These are phyloP conservation scores for Hemistola chrysoprasaria DNA, from an alignment of 2,888 invertebrate species.

Conservation along the genomic window DNA sequence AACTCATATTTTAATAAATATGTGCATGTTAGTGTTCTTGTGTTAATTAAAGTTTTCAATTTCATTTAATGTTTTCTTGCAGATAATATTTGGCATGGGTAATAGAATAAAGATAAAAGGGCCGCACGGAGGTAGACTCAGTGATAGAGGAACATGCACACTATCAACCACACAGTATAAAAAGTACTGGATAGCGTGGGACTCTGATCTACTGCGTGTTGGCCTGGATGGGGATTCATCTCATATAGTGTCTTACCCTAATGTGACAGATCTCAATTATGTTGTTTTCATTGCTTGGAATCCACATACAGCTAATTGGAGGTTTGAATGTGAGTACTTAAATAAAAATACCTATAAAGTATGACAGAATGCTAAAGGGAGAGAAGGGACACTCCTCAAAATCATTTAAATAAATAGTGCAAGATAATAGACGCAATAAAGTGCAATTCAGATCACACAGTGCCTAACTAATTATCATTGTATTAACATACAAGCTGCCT, in stretches of 20 bases:
- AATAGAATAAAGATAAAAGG: slow-evolving; percentile 37
- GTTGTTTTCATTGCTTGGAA: slow-evolving; percentile 39
- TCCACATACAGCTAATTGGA: slow-evolving; percentile 38
- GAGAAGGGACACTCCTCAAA: too few species aligned
- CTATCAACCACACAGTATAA: slow-evolving; percentile 50
- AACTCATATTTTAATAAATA: too few species aligned
- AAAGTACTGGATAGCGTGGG: slow-evolving; percentile 78
- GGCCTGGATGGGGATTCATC: slow-evolving; percentile 9
- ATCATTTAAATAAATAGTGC: too few species aligned
- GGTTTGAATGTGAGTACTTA: slow-evolving; percentile 50
- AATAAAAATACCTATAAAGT: too few species aligned
- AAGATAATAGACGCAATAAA: too few species aligned
- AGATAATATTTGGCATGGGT: slow-evolving; percentile 41
- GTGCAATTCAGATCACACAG: too few species aligned
- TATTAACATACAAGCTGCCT: too few species aligned
- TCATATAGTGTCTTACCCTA: background rate
- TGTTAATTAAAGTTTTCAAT: too few species aligned
- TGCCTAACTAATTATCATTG: too few species aligned
- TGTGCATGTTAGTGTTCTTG: too few species aligned
- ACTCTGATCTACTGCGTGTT: slow-evolving; percentile 20
- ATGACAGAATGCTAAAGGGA: too few species aligned
- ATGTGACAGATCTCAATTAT: slow-evolving; percentile 37
- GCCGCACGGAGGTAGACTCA: background rate
- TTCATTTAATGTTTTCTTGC: slow-evolving; percentile 9
- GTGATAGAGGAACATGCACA: slow-evolving; percentile 5